Percentiles rank a stretch among this genome's conserved stretches.
phyloP scores from a whole-genome alignment of 2,113 vertebrate species.

The Vidua macroura region DNA sequence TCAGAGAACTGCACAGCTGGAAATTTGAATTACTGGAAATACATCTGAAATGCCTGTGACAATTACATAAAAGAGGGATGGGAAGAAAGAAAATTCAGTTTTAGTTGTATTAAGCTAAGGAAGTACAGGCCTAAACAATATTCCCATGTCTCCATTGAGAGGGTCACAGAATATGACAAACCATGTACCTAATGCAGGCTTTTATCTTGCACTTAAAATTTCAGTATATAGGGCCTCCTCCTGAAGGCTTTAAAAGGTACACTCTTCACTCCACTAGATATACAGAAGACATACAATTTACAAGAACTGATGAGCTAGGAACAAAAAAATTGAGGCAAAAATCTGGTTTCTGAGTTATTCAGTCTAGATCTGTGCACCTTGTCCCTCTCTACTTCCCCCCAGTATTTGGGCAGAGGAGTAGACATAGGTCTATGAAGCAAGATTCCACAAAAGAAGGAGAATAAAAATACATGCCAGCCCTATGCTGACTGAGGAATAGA shows the following conservation, averaged over 20 bases:
- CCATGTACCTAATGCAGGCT: background rate
- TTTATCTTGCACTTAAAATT: background rate
- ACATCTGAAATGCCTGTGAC: background rate
- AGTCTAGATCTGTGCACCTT: background rate
- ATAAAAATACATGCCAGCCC: background rate
- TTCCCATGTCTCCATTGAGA: background rate
- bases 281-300: background rate
- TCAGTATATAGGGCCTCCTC: background rate
- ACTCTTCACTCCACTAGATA: background rate
- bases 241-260: background rate
- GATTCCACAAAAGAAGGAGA: background rate
- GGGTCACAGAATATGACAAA: background rate
- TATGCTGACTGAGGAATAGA: background rate
- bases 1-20: background rate
- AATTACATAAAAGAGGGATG: background rate
- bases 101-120: background rate
- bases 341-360: background rate
- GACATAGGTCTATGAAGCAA: background rate
- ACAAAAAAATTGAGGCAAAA: background rate
- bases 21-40: background rate
- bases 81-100: background rate
- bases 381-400: fast-evolving
- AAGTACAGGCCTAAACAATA: background rate
- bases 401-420: background rate
- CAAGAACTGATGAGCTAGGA: background rate